Percentiles rank a stretch among this genome's conserved stretches.
Conservation (phyloP, 2,888 invertebrate genomes). For the Siphonodentalium dalli region DNA sequence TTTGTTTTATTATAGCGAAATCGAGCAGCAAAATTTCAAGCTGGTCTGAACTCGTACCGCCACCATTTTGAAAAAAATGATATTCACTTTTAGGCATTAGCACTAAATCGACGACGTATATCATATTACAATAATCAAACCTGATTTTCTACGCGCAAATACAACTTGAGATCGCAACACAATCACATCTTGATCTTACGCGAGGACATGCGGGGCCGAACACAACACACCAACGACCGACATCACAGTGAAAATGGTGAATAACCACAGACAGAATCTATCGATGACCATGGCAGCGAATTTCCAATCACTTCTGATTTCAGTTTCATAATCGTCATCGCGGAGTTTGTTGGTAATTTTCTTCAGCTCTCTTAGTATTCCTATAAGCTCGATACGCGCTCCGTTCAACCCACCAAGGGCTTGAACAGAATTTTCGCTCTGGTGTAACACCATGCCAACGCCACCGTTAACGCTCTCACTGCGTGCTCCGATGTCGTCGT, state of each 20-base stretch:
- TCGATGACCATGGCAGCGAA: slow-evolving; percentile 99
- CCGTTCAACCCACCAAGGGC: slow-evolving; percentile 2
- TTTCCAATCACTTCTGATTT: slow-evolving; percentile 96
- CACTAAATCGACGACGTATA: too few relatives aligned
- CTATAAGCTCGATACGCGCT: slow-evolving; percentile 79
- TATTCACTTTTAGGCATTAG: too few relatives aligned
- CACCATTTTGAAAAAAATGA: too few relatives aligned
- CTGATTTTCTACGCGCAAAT: too few relatives aligned
- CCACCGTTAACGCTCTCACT: slow-evolving; percentile 33
- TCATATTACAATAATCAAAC: too few relatives aligned
- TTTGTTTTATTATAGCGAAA: too few relatives aligned
- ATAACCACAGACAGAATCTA: slow-evolving; percentile 94
- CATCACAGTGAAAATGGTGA: slow-evolving; percentile 77
- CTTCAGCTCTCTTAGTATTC: slow-evolving; percentile 92
- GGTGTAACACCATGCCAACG: slow-evolving; percentile 26
- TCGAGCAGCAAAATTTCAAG: too few relatives aligned
- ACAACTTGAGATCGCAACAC: too few relatives aligned
- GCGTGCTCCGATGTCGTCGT: slow-evolving; percentile 77
- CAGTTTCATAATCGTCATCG: slow-evolving; percentile 92
- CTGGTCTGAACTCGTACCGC: too few relatives aligned
- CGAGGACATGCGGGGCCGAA: slow-evolving; percentile 57
- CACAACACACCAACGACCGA: slow-evolving; percentile 70
- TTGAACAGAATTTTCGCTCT: slow-evolving; percentile 10
- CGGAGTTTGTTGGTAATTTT: slow-evolving; percentile 93
- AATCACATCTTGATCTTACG: too few relatives aligned